Conservation (phyloP, 2,113 vertebrate genomes). For the Guaruba guarouba region DNA sequence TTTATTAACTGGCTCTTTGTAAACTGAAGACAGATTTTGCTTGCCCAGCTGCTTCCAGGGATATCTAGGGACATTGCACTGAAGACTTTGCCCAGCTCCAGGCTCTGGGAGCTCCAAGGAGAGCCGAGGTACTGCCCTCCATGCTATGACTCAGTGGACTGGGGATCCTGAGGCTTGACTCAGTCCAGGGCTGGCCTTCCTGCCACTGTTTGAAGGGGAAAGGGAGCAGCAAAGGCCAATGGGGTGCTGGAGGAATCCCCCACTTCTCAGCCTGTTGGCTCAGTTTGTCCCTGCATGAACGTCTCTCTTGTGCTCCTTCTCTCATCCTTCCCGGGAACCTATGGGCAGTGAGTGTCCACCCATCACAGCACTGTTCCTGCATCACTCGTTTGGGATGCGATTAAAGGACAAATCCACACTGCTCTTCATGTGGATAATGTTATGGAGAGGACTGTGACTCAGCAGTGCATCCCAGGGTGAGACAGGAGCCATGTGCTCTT, state of each 20-base stretch:
- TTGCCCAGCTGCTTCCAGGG: neutral
- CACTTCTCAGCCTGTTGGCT: neutral
- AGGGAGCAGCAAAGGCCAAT: rapidly evolving
- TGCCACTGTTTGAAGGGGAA: neutral
- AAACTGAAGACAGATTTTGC: neutral
- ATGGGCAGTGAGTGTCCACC: neutral
- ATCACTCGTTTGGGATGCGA: neutral
- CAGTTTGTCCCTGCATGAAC: neutral
- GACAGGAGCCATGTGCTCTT: neutral
- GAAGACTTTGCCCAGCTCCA: neutral
- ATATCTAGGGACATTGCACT: neutral
- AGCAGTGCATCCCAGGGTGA: neutral
- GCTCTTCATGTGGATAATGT: neutral
- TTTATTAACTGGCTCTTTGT: neutral
- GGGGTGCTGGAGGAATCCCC: neutral
- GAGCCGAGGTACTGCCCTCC: neutral
- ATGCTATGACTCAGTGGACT: neutral
- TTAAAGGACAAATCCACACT: slow-evolving; percentile 33
- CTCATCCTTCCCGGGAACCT: neutral
- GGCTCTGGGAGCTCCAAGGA: neutral
- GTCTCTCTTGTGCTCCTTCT: neutral
- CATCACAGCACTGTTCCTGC: neutral
- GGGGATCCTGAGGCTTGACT: neutral
- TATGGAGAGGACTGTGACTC: neutral
- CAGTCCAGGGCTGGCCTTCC: neutral